Evolutionary conservation across 2,797 vertebrate genomes (phyloP).

Genomic region (Capromys pilorides): DNA sequence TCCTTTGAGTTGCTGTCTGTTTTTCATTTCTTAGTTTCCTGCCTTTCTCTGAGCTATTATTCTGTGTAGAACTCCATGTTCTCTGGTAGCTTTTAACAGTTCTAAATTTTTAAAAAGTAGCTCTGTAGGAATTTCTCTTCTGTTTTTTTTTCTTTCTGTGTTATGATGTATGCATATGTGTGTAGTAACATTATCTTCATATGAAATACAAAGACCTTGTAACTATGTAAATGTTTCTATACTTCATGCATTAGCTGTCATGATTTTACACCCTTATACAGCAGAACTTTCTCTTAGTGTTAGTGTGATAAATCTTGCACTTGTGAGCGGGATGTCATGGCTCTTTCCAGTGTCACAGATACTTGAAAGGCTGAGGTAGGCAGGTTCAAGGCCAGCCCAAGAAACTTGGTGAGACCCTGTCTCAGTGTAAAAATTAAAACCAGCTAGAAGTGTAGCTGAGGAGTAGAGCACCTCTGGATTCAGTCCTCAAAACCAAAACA

Average conservation of each 20-base stretch:
- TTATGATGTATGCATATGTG: not conserved
- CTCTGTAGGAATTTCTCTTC: not conserved
- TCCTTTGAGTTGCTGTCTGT: not conserved
- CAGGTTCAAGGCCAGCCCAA: not conserved
- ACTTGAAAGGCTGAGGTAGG: not conserved
- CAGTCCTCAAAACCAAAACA: not conserved
- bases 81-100: not conserved
- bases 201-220: not conserved
- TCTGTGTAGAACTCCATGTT: not conserved
- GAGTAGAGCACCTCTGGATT: not conserved
- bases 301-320: not conserved
- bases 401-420: not conserved
- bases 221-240: not conserved
- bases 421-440: not conserved
- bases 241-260: not conserved
- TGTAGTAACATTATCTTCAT: not conserved
- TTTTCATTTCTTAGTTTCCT: slow-evolving; percentile 1
- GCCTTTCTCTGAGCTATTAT: not conserved
- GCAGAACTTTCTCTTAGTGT: not conserved
- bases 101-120: not conserved
- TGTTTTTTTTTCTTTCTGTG: not conserved
- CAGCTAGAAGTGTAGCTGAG: not conserved
- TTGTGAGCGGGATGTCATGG: not conserved
- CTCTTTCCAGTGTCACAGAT: not conserved
- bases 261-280: not conserved